Evolutionary conservation across 2,113 vertebrate species (phyloP).

Genomic region (Uria lomvia): DNA sequence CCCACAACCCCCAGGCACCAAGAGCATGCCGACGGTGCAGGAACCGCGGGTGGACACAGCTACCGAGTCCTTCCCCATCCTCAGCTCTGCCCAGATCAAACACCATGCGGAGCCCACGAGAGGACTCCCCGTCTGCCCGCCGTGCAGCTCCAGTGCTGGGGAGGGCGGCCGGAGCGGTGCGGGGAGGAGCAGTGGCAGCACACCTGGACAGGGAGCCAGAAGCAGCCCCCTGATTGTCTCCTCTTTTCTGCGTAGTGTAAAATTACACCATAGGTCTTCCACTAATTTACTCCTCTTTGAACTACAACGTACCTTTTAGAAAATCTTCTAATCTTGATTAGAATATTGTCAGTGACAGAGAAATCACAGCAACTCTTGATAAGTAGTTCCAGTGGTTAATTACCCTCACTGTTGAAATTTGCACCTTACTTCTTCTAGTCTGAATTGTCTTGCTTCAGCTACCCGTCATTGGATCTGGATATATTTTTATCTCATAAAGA

Average conservation of each 20-base stretch:
- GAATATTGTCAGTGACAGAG: neutral
- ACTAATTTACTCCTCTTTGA: neutral
- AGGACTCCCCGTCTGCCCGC: fast-evolving
- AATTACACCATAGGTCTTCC: neutral
- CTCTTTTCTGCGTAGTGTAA: neutral
- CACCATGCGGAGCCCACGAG: fast-evolving
- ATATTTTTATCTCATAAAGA: neutral
- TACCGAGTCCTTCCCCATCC: fast-evolving
- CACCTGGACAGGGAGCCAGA: neutral
- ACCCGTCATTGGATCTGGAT: neutral
- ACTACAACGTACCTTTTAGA: neutral
- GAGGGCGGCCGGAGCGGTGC: fast-evolving
- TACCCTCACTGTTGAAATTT: neutral
- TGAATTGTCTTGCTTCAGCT: neutral
- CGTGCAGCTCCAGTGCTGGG: fast-evolving
- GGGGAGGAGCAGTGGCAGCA: neutral
- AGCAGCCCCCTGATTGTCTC: neutral
- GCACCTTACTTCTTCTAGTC: neutral
- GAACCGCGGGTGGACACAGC: fast-evolving
- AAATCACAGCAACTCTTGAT: neutral
- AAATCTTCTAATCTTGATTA: neutral
- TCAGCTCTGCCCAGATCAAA: neutral
- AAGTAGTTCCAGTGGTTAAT: neutral
- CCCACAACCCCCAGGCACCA: fast-evolving
- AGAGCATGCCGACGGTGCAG: fast-evolving